Evolutionary conservation across 2,797 vertebrate genomes (phyloP), one percentile per base, ranked within the genome.

Genomic region (Tapirus indicus): DNA sequence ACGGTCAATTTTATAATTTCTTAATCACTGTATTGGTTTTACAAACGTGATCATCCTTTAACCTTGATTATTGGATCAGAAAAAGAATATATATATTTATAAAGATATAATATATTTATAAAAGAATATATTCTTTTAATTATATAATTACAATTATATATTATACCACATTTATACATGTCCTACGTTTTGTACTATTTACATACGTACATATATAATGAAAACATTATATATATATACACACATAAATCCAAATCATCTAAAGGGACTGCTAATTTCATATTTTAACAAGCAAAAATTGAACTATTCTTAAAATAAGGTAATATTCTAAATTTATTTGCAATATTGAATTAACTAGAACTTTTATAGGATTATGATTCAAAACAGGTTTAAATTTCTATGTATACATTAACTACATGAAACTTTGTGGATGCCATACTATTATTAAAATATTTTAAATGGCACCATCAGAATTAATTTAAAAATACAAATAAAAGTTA

Each of bases 401-500:
- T 56, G 25, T 69, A 41, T 58, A 29, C 41, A 54, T 74, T 90
- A 72, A 38, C 66, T n/a, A 44, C 17, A 18, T 62, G 16, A 32
- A 84, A 71, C 0, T 71, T 85, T 80, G 6, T 79, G 14, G 11
- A 91, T 27, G 84, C 1, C 27, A 35, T 35, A 47, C 3, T 78
- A 64, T 62, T 80, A 88, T 58, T 95, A 92, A 97, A 91, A 78
- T 93, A 69, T 2, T 85, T 95, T 64, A 86, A 93, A 86, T 79
- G 6, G 10, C 69, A n/a, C 4, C 49, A 88, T 58, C 7, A 94
- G 35, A 92, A 64, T 93, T 83, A 77, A 54, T 62, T 93, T 8
- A 74, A 69, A 97, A 54, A 41, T 23, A 86, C 6, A 89, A 92
- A 69, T 41, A 91, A 87, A 92, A 91, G 7, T 2, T 91, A 54